Evolutionary conservation across 1,140 invertebrate genomes (phyloP).

Genomic region (Pseudoatta argentina): DNA sequence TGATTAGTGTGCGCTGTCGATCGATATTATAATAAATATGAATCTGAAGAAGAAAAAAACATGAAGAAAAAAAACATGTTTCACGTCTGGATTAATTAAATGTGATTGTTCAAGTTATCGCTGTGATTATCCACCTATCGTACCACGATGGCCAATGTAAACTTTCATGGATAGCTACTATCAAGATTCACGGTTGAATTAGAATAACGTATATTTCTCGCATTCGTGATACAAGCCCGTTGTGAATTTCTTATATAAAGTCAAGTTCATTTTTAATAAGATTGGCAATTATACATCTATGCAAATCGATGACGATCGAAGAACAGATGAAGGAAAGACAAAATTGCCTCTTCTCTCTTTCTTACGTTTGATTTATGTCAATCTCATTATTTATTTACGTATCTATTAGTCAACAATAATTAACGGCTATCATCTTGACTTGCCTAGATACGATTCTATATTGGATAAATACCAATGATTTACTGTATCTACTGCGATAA

Average conservation of each 20-base stretch:
- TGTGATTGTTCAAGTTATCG: slow-evolving; percentile 23
- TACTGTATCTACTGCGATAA: too few species aligned
- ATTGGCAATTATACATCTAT: slow-evolving; percentile 31
- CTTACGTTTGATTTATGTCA: too few species aligned
- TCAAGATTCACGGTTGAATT: slow-evolving; percentile 54
- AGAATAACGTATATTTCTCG: slow-evolving; percentile 12
- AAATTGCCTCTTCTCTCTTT: too few species aligned
- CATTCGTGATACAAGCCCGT: slow-evolving; percentile 60
- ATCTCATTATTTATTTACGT: too few species aligned
- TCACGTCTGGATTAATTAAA: slow-evolving; percentile 47
- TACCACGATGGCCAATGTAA: neutral
- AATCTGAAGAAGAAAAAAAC: neutral
- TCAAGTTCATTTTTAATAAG: slow-evolving; percentile 65
- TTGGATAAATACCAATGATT: too few species aligned
- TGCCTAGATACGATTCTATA: too few species aligned
- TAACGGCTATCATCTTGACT: too few species aligned
- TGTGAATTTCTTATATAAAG: slow-evolving; percentile 64
- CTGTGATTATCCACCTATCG: slow-evolving; percentile 11
- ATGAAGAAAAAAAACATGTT: neutral
- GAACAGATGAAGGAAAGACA: too few species aligned
- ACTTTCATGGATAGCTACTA: slow-evolving; percentile 53
- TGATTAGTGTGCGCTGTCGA: slow-evolving; percentile 54
- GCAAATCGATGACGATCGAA: too few species aligned
- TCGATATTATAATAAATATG: slow-evolving; percentile 59
- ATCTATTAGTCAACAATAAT: too few species aligned